These are phyloP conservation scores for Alcedo quadribrachys DNA, from an alignment of 2,797 vertebrate genomes.

Conservation along the genomic window DNA sequence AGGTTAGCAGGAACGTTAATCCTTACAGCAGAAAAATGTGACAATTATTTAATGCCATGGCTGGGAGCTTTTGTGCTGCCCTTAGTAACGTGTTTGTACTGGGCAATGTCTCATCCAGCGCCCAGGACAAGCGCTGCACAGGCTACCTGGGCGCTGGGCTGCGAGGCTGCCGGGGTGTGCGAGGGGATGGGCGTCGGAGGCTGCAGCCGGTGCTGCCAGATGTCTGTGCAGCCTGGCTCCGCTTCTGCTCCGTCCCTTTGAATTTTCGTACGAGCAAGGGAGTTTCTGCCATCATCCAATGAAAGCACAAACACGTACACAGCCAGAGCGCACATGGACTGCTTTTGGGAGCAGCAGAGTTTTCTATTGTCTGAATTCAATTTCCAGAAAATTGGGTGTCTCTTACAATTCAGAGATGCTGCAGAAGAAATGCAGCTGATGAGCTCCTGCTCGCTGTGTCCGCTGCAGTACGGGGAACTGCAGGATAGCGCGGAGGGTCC, in stretches of 20 bases:
- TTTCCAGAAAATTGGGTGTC: constrained; percentile 18
- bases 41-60: constrained; percentile 67
- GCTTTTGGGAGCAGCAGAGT: not conserved
- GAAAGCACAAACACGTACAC: not conserved
- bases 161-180: not conserved
- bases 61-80: constrained; percentile 46
- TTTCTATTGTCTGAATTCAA: not conserved
- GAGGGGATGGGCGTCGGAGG: fast-evolving
- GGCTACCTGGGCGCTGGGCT: not conserved
- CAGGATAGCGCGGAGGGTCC: fast-evolving
- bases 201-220: not conserved
- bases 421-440: not conserved
- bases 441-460: not conserved
- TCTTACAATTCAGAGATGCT: not conserved
- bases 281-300: not conserved
- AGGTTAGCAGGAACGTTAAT: constrained; percentile 78
- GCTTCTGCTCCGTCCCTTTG: not conserved
- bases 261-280: not conserved
- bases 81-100: not conserved
- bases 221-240: not conserved
- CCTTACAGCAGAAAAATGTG: constrained; percentile 71
- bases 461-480: fast-evolving
- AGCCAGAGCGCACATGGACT: not conserved
- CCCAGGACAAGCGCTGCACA: not conserved
- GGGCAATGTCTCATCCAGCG: not conserved